phyloP scores from a whole-genome alignment of 2,888 invertebrate genomes.

The Leptopilina myrica region DNA sequence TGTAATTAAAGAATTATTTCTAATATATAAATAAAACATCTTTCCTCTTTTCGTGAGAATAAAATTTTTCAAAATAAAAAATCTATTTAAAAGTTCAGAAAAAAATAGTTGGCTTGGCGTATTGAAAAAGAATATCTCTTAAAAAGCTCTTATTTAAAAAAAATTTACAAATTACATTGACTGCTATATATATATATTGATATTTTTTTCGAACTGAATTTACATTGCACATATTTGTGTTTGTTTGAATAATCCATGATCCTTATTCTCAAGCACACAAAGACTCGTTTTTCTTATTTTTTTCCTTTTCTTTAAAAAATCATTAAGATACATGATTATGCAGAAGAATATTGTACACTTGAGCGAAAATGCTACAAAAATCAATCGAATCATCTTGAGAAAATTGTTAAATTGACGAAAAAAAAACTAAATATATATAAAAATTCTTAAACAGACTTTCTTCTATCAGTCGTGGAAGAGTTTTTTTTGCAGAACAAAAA shows the following conservation, averaged over 20 bases:
- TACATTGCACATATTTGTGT: constrained; percentile 64
- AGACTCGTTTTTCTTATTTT: constrained; percentile 60
- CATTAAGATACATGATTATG: constrained; percentile 68
- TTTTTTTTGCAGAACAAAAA: constrained; percentile 27
- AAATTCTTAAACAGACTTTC: constrained; percentile 45
- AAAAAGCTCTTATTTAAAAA: constrained; percentile 67
- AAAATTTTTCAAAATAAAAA: constrained; percentile 6
- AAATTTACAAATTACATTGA: constrained; percentile 66
- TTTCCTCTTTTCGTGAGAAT: neutral
- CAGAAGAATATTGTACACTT: constrained; percentile 61
- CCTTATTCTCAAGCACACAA: constrained; percentile 61
- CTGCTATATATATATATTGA: constrained; percentile 69
- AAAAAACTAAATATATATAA: constrained; percentile 49
- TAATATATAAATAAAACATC: constrained; percentile 21
- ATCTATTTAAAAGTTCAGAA: constrained; percentile 10
- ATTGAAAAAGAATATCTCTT: constrained; percentile 58
- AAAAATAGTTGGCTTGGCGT: constrained; percentile 53
- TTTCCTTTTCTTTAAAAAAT: constrained; percentile 52
- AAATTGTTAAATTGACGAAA: neutral
- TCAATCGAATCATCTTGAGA: constrained; percentile 34
- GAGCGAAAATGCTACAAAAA: constrained; percentile 57
- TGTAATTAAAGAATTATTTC: constrained; percentile 47
- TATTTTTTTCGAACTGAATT: constrained; percentile 64
- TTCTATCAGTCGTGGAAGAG: constrained; percentile 36
- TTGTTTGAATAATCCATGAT: constrained; percentile 60